Conservation (phyloP, 2,113 vertebrate species). For the Apodemus sylvaticus region DNA sequence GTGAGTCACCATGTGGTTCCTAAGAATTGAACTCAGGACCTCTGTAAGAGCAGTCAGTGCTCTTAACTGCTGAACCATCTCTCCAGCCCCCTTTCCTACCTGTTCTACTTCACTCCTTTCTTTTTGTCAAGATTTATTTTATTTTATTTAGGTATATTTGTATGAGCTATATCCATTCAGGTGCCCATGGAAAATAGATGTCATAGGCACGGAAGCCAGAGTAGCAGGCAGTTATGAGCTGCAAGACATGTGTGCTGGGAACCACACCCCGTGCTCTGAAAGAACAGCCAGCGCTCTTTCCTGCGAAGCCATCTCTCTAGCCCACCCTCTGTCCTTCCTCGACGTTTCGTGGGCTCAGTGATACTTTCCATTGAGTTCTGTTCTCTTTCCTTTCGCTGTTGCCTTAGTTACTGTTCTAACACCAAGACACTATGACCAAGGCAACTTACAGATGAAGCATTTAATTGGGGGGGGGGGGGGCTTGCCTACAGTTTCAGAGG, state of each 20-base stretch:
- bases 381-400: background rate
- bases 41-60: no score
- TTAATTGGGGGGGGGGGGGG: background rate
- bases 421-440: background rate
- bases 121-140: background rate
- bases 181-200: background rate
- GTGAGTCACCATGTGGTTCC: no score
- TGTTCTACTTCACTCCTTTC: background rate
- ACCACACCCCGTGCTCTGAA: background rate
- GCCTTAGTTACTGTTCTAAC: background rate
- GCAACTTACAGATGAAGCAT: background rate
- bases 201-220: background rate
- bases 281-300: background rate
- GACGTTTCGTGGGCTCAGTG: background rate
- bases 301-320: background rate
- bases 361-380: background rate
- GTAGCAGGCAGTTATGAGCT: no score
- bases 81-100: background rate
- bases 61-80: no score
- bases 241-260: background rate
- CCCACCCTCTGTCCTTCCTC: background rate
- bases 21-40: no score
- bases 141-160: background rate
- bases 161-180: background rate
- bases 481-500: background rate